phyloP scores from a whole-genome alignment of 2,888 invertebrate genomes.

The Drosophila imparisetae region DNA sequence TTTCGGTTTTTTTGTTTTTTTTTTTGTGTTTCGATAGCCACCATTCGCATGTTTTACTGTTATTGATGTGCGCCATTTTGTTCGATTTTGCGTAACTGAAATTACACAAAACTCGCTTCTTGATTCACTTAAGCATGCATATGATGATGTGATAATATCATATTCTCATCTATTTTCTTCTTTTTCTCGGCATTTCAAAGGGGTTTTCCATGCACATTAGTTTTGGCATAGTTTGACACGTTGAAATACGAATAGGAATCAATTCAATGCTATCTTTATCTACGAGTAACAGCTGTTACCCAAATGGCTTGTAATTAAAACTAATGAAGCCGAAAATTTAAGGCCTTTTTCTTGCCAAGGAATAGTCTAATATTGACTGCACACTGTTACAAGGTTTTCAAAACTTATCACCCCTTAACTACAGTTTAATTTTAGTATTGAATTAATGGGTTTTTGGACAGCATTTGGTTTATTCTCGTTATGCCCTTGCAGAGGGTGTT shows the following conservation, averaged over 20 bases:
- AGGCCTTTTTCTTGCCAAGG: not conserved
- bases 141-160: not conserved
- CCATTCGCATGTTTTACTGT: constrained; percentile 48
- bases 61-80: constrained; percentile 69
- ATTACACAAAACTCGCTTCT: not conserved
- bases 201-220: not conserved
- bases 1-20: constrained; percentile 15
- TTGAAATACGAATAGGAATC: not conserved
- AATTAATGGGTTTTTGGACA: not conserved
- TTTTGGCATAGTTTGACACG: not conserved
- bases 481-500: not conserved
- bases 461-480: not conserved
- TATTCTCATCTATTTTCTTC: not conserved
- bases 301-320: not conserved
- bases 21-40: constrained; percentile 24
- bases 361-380: not conserved
- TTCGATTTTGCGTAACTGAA: constrained; percentile 35
- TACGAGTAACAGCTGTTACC: not conserved
- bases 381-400: too few relatives aligned
- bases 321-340: not conserved
- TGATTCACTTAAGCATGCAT: not conserved
- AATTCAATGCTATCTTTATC: not conserved
- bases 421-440: not conserved
- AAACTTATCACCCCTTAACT: not conserved
- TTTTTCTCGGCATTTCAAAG: not conserved